phyloP scores from a whole-genome alignment of 2,888 invertebrate genomes.

The Hypolimnas misippus region DNA sequence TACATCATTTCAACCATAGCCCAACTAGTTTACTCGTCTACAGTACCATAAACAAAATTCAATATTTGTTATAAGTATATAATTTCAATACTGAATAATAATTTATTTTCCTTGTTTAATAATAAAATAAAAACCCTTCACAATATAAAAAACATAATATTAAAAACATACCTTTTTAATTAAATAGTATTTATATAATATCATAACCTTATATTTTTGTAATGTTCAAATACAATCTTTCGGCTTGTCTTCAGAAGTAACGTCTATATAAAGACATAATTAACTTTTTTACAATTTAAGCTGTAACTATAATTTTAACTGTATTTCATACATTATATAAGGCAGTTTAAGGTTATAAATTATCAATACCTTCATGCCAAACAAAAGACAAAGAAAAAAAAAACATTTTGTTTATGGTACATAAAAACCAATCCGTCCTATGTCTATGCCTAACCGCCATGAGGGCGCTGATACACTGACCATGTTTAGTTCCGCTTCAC shows the following conservation, averaged over 20 bases:
- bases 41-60: constrained; percentile 59
- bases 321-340: too few relatives aligned
- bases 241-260: too few relatives aligned
- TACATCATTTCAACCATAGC: constrained; percentile 70
- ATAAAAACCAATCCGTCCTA: constrained; percentile 38
- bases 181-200: too few relatives aligned
- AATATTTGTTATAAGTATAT: constrained; percentile 2
- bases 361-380: too few relatives aligned
- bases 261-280: too few relatives aligned
- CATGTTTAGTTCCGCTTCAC: constrained; percentile 37
- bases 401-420: constrained; percentile 44
- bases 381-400: constrained; percentile 9
- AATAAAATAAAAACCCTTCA: not conserved
- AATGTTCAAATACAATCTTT: too few relatives aligned
- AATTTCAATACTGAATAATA: not conserved
- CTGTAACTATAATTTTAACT: too few relatives aligned
- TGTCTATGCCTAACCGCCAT: constrained; percentile 40
- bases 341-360: too few relatives aligned
- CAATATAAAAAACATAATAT: too few relatives aligned
- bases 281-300: too few relatives aligned
- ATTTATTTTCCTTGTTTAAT: not conserved
- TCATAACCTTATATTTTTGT: too few relatives aligned
- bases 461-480: constrained; percentile 38
- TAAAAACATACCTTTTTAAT: too few relatives aligned
- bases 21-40: constrained; percentile 61